Evolutionary conservation across 2,113 vertebrate species (phyloP).

Genomic region (Ondatra zibethicus): DNA sequence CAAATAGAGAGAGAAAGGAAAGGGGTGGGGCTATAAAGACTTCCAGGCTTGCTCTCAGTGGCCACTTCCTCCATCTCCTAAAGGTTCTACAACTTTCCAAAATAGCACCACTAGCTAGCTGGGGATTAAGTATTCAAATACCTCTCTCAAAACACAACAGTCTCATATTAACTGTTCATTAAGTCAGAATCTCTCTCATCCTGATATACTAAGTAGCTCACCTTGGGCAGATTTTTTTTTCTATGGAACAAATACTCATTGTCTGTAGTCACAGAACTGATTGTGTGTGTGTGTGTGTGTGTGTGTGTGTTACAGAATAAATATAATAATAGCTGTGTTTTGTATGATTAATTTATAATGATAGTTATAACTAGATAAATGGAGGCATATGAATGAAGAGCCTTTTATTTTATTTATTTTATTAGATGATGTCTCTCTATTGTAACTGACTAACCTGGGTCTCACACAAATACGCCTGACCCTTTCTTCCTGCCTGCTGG

Average conservation of each 20-base stretch:
- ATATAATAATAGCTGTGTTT: background rate
- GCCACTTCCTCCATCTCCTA: background rate
- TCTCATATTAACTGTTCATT: background rate
- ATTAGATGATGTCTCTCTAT: background rate
- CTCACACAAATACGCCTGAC: background rate
- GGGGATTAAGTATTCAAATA: background rate
- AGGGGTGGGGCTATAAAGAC: background rate
- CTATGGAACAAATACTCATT: background rate
- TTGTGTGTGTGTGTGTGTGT: background rate
- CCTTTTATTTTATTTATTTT: background rate
- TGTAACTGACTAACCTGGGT: background rate
- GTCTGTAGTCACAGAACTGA: background rate
- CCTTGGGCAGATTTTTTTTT: background rate
- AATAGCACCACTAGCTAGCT: background rate
- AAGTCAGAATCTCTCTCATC: background rate
- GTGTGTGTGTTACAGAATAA: background rate
- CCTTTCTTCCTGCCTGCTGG: background rate
- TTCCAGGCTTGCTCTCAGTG: background rate
- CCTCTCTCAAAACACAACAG: background rate
- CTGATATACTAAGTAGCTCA: background rate
- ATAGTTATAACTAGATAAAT: background rate
- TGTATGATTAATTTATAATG: background rate
- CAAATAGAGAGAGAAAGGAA: background rate
- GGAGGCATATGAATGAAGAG: background rate
- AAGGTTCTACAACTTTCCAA: background rate